Conservation (phyloP, 2,888 invertebrate genomes). For the Osmoderma eremita region DNA sequence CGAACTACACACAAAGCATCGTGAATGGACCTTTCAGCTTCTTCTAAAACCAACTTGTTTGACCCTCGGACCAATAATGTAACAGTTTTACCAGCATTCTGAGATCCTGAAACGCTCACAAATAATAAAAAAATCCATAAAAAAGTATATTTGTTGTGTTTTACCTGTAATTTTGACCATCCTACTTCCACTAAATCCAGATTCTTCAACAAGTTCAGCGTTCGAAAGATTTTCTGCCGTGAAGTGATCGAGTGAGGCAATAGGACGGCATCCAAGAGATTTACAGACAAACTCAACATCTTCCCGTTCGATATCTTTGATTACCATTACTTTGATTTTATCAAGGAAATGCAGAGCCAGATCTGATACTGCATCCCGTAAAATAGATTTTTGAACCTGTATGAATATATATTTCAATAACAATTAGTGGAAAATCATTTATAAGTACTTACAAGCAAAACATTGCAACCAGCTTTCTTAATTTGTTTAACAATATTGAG, state of each 20-base stretch:
- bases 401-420: neutral
- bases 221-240: slow-evolving; percentile 88
- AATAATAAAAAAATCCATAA: too few species aligned
- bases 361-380: slow-evolving; percentile 96
- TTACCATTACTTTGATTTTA: slow-evolving; percentile 98
- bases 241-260: slow-evolving; percentile 99
- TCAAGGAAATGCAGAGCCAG: slow-evolving; percentile 97
- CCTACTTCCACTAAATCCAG: slow-evolving; percentile 86
- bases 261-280: slow-evolving; percentile 92
- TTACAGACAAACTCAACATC: slow-evolving; percentile 98
- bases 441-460: slow-evolving; percentile 78
- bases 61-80: slow-evolving; percentile 91
- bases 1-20: slow-evolving; percentile 92
- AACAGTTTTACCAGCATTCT: slow-evolving; percentile 88
- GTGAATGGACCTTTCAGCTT: slow-evolving; percentile 84
- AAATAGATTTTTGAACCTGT: slow-evolving; percentile 74
- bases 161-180: slow-evolving; percentile 77
- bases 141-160: slow-evolving; percentile 17
- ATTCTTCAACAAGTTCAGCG: slow-evolving; percentile 95
- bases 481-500: slow-evolving; percentile 98
- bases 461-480: slow-evolving; percentile 98
- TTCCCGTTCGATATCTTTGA: slow-evolving; percentile 97
- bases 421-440: slow-evolving; percentile 62
- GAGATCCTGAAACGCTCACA: slow-evolving; percentile 65
- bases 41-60: slow-evolving; percentile 83